Base-by-base conservation (phyloP, 2,113 vertebrate genomes). In the Astatotilapia flaviijosephi region DNA sequence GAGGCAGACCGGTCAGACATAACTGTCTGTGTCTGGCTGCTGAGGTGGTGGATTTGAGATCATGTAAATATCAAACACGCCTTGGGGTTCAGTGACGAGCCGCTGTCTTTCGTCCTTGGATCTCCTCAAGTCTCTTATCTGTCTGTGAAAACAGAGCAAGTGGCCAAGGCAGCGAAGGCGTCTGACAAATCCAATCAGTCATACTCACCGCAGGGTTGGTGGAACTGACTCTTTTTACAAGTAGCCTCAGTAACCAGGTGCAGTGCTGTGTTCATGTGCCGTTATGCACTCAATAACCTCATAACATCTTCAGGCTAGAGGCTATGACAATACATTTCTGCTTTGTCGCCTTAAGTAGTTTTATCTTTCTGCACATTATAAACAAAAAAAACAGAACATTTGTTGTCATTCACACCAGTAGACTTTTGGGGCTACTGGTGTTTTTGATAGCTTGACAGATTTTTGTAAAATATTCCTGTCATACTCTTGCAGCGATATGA, bases 101-200 rank as follows among this genome's bases (percentile, higher is more conserved):
- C 4, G 37, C 35, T 14, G 62, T 70, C 37, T 77, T 83, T 54
- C 4, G 49, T 83, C 75, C 82, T 79, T 19, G 70, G 28, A 77
- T 68, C 68, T 80, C 79, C 51, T 53, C 12, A 1, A 28, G 83
- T 81, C 85, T 84, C 81, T 49, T 73, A 54, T 86, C 77, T 49
- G 86, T 82, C 77, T 82, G 86, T 40, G 86, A 84, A 90, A 86
- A 88, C 65, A 82, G 40, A 83, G 85, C 28, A 6, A 68, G 56
- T 14, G 70, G 70, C 80, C 56, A 75, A 89, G 62, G 47, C 79
- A 5, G 51, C 4, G 3, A 75, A 83, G 15, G 6, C 68, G 77
- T 75, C 83, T 83, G 88, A 87, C 90, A 81, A 83, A 60, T 85
- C 80, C 54, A 35, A 77, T 83, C 90, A 58, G 75, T 89, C 88